Evolutionary conservation across 2,888 invertebrate species (phyloP).

Genomic region (Xanthia icteritia): DNA sequence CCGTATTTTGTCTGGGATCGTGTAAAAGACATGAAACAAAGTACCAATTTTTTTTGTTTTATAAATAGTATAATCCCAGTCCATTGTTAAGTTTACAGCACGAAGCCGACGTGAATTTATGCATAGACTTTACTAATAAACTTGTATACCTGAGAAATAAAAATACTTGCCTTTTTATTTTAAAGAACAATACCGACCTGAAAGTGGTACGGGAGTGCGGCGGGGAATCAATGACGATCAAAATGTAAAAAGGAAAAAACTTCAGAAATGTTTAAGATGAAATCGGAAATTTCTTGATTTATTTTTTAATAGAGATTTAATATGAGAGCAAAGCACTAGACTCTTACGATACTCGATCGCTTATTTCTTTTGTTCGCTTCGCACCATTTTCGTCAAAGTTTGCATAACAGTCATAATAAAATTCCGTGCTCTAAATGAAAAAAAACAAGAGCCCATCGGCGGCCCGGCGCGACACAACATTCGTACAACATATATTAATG

Average conservation of each 20-base stretch:
- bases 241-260: slow-evolving; percentile 61
- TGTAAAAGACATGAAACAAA: slow-evolving; percentile 48
- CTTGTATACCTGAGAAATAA: slow-evolving; percentile 37
- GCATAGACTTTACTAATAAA: slow-evolving; percentile 49
- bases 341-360: slow-evolving; percentile 58
- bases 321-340: slow-evolving; percentile 59
- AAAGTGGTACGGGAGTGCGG: slow-evolving; percentile 42
- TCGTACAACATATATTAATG: slow-evolving; percentile 83
- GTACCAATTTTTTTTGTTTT: slow-evolving; percentile 6
- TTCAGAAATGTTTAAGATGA: slow-evolving; percentile 49
- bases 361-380: slow-evolving; percentile 65
- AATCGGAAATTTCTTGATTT: slow-evolving; percentile 61
- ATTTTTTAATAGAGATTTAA: too few relatives aligned
- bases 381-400: slow-evolving; percentile 67
- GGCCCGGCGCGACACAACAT: slow-evolving; percentile 65
- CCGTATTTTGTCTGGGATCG: slow-evolving; percentile 60
- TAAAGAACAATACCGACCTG: slow-evolving; percentile 44
- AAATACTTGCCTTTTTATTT: slow-evolving; percentile 37
- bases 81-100: slow-evolving; percentile 47
- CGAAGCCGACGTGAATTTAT: slow-evolving; percentile 40
- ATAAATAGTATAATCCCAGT: slow-evolving; percentile 36
- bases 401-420: slow-evolving; percentile 68
- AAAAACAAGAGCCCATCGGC: slow-evolving; percentile 67
- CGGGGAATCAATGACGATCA: slow-evolving; percentile 53
- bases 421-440: slow-evolving; percentile 70